Conservation (phyloP, 1,140 invertebrate species). For the Charaxes varanes region DNA sequence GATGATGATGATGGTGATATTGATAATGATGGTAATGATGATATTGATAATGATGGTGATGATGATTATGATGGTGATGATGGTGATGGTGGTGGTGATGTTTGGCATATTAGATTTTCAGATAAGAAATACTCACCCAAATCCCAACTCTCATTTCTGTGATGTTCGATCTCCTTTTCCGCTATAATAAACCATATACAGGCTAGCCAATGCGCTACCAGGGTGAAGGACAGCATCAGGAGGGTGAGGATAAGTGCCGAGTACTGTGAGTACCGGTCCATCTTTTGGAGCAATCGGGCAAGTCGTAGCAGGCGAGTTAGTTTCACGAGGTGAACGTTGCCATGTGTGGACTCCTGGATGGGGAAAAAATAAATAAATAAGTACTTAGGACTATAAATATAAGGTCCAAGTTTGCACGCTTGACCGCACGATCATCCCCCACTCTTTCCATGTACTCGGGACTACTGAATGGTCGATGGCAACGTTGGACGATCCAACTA, state of each 20-base stretch:
- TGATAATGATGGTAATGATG: too few relatives aligned
- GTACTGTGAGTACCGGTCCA: constrained; percentile 97
- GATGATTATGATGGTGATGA: too few relatives aligned
- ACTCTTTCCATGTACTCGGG: too few relatives aligned
- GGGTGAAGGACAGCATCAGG: constrained; percentile 95
- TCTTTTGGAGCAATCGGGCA: constrained; percentile 95
- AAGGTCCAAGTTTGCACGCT: too few relatives aligned
- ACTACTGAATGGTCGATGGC: too few relatives aligned
- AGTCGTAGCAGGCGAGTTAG: constrained; percentile 93
- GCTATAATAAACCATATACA: constrained; percentile 99
- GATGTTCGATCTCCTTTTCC: constrained; percentile 85
- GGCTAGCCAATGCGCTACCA: constrained; percentile 99
- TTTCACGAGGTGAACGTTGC: constrained; percentile 96
- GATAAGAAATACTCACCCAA: constrained; percentile 79
- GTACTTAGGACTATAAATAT: too few relatives aligned
- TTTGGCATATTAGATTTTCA: too few relatives aligned
- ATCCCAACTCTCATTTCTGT: constrained; percentile 81
- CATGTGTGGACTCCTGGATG: constrained; percentile 71
- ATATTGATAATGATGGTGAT: too few relatives aligned
- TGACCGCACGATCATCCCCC: too few relatives aligned
- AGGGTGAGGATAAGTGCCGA: constrained; percentile 96
- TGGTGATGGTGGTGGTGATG: too few relatives aligned
- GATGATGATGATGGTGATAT: too few relatives aligned
- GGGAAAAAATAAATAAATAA: constrained; percentile 21
- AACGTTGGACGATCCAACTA: too few relatives aligned